Percentiles rank a stretch among this genome's conserved stretches.
Evolutionary conservation across 2,888 invertebrate genomes (phyloP).

Genomic region (Pomacea canaliculata): DNA sequence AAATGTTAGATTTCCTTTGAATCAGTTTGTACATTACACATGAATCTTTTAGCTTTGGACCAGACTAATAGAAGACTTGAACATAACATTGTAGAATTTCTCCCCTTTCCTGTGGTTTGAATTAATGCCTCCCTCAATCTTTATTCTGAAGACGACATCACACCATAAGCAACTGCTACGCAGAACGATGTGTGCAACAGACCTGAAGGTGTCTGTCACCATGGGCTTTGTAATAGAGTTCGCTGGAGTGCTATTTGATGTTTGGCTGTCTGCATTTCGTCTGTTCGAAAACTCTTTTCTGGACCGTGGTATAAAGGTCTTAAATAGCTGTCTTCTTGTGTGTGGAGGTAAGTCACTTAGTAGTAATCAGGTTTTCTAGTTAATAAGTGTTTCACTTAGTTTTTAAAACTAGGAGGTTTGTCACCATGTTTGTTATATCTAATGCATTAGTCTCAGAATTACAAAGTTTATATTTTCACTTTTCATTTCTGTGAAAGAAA

Average conservation of each 20-base stretch:
- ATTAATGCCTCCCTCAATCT: neutral
- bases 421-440: no score
- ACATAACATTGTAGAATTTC: no score
- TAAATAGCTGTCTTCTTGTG: slow-evolving; percentile 43
- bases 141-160: slow-evolving; percentile 11
- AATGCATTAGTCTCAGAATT: no score
- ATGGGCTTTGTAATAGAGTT: slow-evolving; percentile 50
- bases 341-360: slow-evolving; percentile 41
- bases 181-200: slow-evolving; percentile 37
- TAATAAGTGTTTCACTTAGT: neutral
- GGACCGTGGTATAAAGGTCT: slow-evolving; percentile 41
- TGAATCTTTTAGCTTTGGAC: no score
- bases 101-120: no score
- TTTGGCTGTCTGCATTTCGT: slow-evolving; percentile 42
- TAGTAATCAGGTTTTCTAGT: neutral
- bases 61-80: no score
- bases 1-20: no score
- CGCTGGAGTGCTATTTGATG: slow-evolving; percentile 42
- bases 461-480: no score
- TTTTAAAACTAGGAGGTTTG: neutral
- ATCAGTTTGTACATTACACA: no score
- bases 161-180: slow-evolving; percentile 27
- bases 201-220: slow-evolving; percentile 42
- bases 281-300: slow-evolving; percentile 35
- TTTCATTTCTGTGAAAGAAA: no score